Evolutionary conservation across 1,140 invertebrate genomes (phyloP).

Genomic region (roundworm (Caenorhabditis elegans)): DNA sequence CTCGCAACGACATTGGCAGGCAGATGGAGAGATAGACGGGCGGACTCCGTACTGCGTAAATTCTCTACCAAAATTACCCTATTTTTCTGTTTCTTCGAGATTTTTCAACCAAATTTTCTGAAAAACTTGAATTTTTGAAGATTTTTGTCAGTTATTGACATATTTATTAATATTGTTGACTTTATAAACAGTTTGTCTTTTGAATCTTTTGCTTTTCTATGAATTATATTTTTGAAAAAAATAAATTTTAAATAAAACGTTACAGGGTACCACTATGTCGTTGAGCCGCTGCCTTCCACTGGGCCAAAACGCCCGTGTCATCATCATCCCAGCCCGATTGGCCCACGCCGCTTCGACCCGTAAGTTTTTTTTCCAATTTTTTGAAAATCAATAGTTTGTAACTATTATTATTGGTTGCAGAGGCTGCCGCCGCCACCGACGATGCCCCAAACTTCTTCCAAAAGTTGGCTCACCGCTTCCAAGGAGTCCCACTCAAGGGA

Average conservation of each 20-base stretch:
- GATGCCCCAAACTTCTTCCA: constrained; percentile 59
- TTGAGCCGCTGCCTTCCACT: constrained; percentile 41
- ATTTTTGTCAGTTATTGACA: no score
- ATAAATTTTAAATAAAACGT: no score
- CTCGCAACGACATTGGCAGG: neutral
- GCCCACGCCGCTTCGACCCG: constrained; percentile 24
- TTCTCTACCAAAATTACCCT: neutral
- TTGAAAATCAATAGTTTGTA: neutral
- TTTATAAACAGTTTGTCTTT: no score
- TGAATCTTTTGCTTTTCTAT: no score
- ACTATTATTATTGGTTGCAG: constrained; percentile 6
- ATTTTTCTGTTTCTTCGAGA: neutral
- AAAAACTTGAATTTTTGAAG: no score
- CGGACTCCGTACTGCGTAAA: constrained; percentile 20
- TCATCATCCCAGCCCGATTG: constrained; percentile 35
- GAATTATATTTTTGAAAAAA: no score
- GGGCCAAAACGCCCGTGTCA: constrained; percentile 33
- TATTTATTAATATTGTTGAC: no score
- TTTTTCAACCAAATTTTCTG: neutral
- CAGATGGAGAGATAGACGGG: neutral
- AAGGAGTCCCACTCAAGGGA: constrained; percentile 62
- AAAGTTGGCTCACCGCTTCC: constrained; percentile 60
- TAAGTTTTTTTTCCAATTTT: neutral
- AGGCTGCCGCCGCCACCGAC: constrained; percentile 18
- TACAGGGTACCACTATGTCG: constrained; percentile 43